These are phyloP conservation scores for Muscicapa striata DNA, from an alignment of 2,797 vertebrate species.

Conservation along the genomic window DNA sequence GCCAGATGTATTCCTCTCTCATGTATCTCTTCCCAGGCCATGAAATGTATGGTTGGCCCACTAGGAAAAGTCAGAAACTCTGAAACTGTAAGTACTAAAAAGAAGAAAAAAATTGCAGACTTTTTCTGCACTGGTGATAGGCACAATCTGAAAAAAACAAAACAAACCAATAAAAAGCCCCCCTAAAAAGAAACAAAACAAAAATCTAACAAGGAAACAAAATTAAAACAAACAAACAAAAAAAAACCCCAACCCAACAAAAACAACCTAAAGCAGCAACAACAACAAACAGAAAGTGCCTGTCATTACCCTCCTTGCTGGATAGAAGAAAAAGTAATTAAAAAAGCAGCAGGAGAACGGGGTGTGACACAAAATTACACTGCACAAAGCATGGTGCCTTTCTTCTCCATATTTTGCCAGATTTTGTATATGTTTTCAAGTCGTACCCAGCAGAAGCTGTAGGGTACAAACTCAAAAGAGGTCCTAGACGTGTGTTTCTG, in stretches of 20 bases:
- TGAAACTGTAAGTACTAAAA: not conserved
- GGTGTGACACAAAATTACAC: not conserved
- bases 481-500: not conserved
- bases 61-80: not conserved
- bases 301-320: not conserved
- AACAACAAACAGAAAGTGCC: not conserved
- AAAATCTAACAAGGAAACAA: not conserved
- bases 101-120: not conserved
- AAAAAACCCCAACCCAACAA: not conserved
- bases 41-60: not conserved
- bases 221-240: not conserved
- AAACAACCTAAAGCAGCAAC: not conserved
- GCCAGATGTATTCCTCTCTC: not conserved
- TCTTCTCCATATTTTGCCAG: not conserved
- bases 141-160: not conserved
- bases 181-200: not conserved
- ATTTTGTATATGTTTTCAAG: not conserved
- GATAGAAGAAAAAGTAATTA: conserved; percentile 9
- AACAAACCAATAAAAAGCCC: not conserved
- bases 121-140: not conserved
- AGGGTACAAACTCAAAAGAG: not conserved
- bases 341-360: not conserved
- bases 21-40: not conserved
- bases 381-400: not conserved
- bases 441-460: not conserved